Evolutionary conservation across 1,140 invertebrate species (phyloP), one percentile per base, ranked within the genome.

Genomic region (Monomorium pharaonis): DNA sequence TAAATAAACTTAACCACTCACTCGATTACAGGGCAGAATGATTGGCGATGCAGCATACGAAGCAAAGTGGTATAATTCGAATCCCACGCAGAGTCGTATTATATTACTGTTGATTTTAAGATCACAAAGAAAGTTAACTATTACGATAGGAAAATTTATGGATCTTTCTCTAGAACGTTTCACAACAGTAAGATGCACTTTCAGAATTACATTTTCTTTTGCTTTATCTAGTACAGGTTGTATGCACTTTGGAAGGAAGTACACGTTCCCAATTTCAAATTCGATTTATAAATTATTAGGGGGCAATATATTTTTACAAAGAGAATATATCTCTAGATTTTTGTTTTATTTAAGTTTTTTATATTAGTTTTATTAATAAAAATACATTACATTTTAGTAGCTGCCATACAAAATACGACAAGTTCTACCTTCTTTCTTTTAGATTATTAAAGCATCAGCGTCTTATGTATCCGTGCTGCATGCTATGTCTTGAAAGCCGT

Each of bases 401-500:
- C 12, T 27, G n/a, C 24, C 16, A 27, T 18, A 47, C 3, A 47
- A 21, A 58, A 24, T 58, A 72, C 18, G 9, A 56, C 21, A 21
- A 47, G 14, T 14, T 72, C 10, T 49, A 75, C 42, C 5, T 42
- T 58, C 24, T 83, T 58, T 83, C n/a, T 83, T 88, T 6, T 49
- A 88, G 87, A 58, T 88, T 16, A 24, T 89, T 42, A 89, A 80
- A 1, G 60, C 81, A 37, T 89, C 88, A 3, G 86, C 51, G 6
- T 89, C 88, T 30, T 89, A 89, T 2, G 24, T 89, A 10, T 89
- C 86, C 10, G 51, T 89, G 49, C 27, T 89, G 12, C 63, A 72
- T 30, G 81, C 88, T 10, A 85, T 88, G 81, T 88, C 74, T 37
- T 89, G 9, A 89, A 47, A 37, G 16, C 16, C 9, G 27, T 30